Conservation (phyloP, 2,888 invertebrate species). For the Caenorhabditis virilis region DNA sequence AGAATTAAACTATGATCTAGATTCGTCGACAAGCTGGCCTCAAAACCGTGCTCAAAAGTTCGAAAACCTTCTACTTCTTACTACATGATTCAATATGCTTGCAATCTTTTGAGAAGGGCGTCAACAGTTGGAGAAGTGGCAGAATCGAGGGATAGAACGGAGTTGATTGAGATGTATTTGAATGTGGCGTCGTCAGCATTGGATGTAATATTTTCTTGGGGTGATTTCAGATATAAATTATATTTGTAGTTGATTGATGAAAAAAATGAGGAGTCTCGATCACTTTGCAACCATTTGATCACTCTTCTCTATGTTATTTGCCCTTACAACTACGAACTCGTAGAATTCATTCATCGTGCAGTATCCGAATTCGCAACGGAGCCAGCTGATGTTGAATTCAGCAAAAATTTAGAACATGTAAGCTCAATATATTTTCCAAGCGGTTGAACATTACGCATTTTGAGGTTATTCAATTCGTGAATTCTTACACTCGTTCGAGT, state of each 20-base stretch:
- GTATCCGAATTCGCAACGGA: background rate
- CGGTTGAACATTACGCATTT: background rate
- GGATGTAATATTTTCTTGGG: no score
- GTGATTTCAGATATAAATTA: no score
- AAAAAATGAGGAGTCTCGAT: constrained; percentile 2
- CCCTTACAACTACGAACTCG: constrained; percentile 56
- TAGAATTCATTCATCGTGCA: constrained; percentile 19
- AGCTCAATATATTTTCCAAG: no score
- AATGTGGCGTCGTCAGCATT: no score
- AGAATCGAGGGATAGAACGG: constrained; percentile 19
- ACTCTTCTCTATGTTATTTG: constrained; percentile 37
- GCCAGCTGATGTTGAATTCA: constrained; percentile 17
- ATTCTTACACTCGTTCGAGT: constrained; percentile 22
- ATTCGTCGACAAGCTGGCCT: no score
- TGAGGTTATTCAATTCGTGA: constrained; percentile 24
- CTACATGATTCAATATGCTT: constrained; percentile 32
- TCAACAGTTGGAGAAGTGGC: constrained; percentile 20
- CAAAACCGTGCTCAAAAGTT: background rate
- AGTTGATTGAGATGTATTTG: constrained; percentile 14
- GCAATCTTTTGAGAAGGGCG: constrained; percentile 21
- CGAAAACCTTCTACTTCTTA: constrained; percentile 3
- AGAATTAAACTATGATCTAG: no score
- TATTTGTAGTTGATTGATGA: constrained; percentile 19
- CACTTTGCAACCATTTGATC: constrained; percentile 18
- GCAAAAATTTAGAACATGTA: constrained; percentile 18